Evolutionary conservation across 1,140 invertebrate genomes (phyloP).

Genomic region (Himalopsyche phryganea): DNA sequence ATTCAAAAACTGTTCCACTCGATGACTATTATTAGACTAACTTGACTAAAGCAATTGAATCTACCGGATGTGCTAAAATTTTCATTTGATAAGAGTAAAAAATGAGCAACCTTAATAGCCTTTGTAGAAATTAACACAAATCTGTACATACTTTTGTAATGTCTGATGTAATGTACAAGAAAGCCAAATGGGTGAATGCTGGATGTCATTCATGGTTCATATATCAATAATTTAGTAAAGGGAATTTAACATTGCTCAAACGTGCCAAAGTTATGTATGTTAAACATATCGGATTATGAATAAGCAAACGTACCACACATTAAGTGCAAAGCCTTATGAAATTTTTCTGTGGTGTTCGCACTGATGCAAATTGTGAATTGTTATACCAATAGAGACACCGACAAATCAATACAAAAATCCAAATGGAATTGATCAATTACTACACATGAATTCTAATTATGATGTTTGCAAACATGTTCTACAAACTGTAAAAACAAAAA

Average conservation of each 20-base stretch:
- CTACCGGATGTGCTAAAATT: no score
- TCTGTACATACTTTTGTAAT: conserved; percentile 26
- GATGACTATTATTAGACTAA: conserved; percentile 10
- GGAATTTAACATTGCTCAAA: conserved; percentile 24
- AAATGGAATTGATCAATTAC: no score
- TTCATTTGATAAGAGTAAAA: no score
- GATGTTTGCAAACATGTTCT: no score
- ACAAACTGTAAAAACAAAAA: no score
- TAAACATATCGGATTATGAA: conserved; percentile 29
- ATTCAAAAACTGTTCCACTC: no score
- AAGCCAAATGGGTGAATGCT: conserved; percentile 25
- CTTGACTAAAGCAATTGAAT: no score
- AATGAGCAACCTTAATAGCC: no score
- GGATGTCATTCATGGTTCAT: conserved; percentile 13
- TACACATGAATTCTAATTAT: no score
- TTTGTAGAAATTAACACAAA: conserved; percentile 21
- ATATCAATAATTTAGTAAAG: conserved; percentile 27
- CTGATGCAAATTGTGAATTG: conserved; percentile 23
- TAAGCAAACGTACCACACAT: conserved; percentile 34
- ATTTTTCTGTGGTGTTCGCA: conserved; percentile 27
- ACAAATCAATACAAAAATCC: no score
- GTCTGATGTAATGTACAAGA: conserved; percentile 22
- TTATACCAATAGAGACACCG: background rate
- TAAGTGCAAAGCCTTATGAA: conserved; percentile 31
- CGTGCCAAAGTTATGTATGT: conserved; percentile 26